A percentile compares a stretch with the other conserved stretches of the same genome.
These are phyloP conservation scores for Eidolon dupreanum DNA, from an alignment of 2,797 vertebrate genomes.

Conservation along the genomic window DNA sequence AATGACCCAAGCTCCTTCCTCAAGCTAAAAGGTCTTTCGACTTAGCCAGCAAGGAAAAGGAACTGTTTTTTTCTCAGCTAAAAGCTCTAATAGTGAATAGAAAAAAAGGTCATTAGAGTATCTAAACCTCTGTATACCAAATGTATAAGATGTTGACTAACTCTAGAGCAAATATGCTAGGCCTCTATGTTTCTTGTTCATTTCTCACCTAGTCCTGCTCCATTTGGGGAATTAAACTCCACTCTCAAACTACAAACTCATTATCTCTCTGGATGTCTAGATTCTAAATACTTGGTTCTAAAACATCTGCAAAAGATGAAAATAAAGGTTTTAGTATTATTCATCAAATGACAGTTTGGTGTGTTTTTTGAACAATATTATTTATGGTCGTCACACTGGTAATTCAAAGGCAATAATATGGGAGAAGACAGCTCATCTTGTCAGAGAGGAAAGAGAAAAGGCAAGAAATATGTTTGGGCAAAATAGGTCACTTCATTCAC, in stretches of 20 bases:
- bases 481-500: slow-evolving; percentile 54
- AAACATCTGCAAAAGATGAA: slow-evolving; percentile 52
- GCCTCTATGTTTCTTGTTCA: slow-evolving; percentile 35
- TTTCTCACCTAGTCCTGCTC: background rate
- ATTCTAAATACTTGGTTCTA: slow-evolving; percentile 36
- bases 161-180: background rate
- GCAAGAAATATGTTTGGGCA: slow-evolving; percentile 33
- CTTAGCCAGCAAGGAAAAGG: background rate
- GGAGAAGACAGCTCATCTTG: background rate
- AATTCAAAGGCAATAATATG: slow-evolving; percentile 45
- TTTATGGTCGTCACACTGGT: background rate
- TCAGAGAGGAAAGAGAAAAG: slow-evolving; percentile 50
- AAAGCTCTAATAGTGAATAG: background rate
- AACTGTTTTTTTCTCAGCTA: background rate
- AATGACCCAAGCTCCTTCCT: background rate
- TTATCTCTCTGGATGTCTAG: background rate
- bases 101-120: slow-evolving; percentile 5
- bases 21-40: slow-evolving; percentile 38
- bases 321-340: slow-evolving; percentile 56
- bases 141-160: background rate
- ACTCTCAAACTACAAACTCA: slow-evolving; percentile 22
- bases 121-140: slow-evolving; percentile 13
- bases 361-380: slow-evolving; percentile 36
- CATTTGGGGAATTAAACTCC: background rate
- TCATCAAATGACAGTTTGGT: slow-evolving; percentile 21